phyloP scores from a whole-genome alignment of 2,888 invertebrate species.

The Cybosia mesomella region DNA sequence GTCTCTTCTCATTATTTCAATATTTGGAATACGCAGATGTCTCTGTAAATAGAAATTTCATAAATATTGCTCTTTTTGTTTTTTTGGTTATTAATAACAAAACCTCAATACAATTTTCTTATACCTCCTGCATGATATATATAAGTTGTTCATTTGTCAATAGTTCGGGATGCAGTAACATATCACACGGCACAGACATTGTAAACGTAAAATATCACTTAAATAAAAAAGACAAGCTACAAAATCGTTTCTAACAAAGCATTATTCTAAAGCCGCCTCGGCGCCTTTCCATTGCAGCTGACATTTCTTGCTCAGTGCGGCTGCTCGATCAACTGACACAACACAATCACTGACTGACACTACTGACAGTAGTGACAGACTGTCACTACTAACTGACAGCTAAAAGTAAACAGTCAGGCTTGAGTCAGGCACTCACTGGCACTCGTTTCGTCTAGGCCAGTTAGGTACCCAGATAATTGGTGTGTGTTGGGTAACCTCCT shows the following conservation, averaged over 20 bases:
- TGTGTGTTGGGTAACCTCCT: too few relatives aligned
- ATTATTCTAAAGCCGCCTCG: constrained; percentile 6
- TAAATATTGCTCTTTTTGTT: constrained; percentile 19
- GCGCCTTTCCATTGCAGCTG: constrained; percentile 2
- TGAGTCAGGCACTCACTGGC: too few relatives aligned
- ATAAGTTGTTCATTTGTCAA: constrained; percentile 76
- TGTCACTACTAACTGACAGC: too few relatives aligned
- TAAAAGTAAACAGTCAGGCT: too few relatives aligned
- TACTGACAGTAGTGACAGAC: too few relatives aligned
- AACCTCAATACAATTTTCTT: constrained; percentile 1
- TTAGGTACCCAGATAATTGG: too few relatives aligned
- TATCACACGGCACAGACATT: constrained; percentile 76
- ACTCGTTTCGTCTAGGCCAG: too few relatives aligned
- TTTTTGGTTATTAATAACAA: constrained; percentile 27
- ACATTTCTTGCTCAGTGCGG: too few relatives aligned
- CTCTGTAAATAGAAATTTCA: constrained; percentile 65
- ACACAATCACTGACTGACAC: too few relatives aligned
- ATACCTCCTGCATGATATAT: constrained; percentile 76
- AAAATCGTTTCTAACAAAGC: constrained; percentile 22
- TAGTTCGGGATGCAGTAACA: constrained; percentile 81
- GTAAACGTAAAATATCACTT: constrained; percentile 41
- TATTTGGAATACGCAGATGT: constrained; percentile 68
- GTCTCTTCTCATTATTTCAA: constrained; percentile 68
- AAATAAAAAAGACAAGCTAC: constrained; percentile 28
- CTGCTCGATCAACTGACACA: too few relatives aligned